Evolutionary conservation across 2,113 vertebrate species (phyloP), one percentile per base, ranked within the genome.

Genomic region (Garra rufa): DNA sequence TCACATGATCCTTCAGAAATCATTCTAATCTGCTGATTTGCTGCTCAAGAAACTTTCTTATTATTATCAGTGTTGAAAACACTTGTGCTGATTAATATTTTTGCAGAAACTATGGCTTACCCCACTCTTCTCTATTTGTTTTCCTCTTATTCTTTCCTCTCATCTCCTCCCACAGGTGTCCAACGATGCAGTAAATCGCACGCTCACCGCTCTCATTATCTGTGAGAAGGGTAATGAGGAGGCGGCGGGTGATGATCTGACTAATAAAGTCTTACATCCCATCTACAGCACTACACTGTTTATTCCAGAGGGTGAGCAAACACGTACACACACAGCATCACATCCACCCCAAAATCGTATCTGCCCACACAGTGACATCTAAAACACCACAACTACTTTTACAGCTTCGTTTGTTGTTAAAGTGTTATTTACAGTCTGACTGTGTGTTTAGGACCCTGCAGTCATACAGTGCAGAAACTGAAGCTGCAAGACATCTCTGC

Each of bases 391-490:
- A 34, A 2, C 3, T 67, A 10, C 30, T 38, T 67, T 19, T 38
- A 19, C 15, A 19, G 9, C 63, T 34, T 38, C 30, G 38, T 67
- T 67, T n/a, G n/a, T n/a, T n/a, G n/a, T n/a, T 30, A 67, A 15
- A 50, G 10, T 24, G 3, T 41, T 1, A 17, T 41, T n/a, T 50
- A 15, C 28, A 34, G 0, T 74, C 34, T 85, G 28, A 13, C 65
- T 75, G 46, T 83, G 9, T 85, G 21, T 76, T 28, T 79, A 96
- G 95, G 97, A 13, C 94, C 96, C 4, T 97, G 96, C 85, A 95
- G 96, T 21, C 96, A 97, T 90, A 95, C 93, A 0, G 95, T 98
- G 84, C 93, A 94, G 90, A 97, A 96, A 85, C 88, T 97, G 81
- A 95, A 93, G 80, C 88, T 94, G 6, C 88, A 91, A 82, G 95